A percentile compares a stretch with the other conserved stretches of the same genome.
Conservation (phyloP, 2,797 vertebrate genomes). For the Masticophis lateralis region DNA sequence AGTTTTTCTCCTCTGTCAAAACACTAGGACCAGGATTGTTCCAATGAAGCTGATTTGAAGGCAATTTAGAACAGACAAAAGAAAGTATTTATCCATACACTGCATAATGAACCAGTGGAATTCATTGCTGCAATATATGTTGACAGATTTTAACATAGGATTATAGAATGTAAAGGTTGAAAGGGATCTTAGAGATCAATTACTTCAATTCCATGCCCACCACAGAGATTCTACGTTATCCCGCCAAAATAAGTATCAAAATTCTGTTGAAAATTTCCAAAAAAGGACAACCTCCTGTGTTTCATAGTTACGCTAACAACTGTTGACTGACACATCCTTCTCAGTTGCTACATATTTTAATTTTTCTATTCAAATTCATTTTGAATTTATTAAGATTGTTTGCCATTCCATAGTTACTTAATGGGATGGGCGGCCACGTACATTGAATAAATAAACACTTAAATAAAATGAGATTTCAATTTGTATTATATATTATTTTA, state of each 20-base stretch:
- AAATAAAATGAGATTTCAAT: background rate
- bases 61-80: background rate
- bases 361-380: background rate
- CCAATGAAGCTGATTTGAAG: background rate
- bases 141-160: background rate
- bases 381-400: background rate
- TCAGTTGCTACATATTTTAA: background rate
- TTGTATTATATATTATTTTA: background rate
- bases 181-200: background rate
- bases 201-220: background rate
- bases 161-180: background rate
- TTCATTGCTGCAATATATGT: background rate
- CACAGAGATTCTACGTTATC: background rate
- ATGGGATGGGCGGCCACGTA: background rate
- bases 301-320: background rate
- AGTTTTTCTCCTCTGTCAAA: background rate
- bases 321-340: background rate
- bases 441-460: background rate
- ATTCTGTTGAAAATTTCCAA: background rate
- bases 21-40: background rate
- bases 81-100: background rate
- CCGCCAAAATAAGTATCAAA: background rate
- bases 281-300: background rate
- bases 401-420: background rate
- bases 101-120: background rate